Evolutionary conservation across 2,888 invertebrate genomes (phyloP).

Genomic region (Dioctria rufipes): DNA sequence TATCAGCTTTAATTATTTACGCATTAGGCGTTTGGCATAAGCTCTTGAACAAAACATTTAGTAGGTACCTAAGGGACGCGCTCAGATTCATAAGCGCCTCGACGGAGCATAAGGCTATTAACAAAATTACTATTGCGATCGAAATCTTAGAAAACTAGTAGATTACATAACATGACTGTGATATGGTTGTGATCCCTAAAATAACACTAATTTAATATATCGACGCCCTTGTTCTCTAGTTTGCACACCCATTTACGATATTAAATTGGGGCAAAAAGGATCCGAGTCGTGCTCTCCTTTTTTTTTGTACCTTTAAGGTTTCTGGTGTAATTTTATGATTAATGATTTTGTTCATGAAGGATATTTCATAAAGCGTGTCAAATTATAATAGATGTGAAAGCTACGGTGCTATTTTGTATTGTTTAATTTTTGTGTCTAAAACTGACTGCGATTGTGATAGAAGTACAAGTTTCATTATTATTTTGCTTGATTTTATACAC

Average conservation of each 20-base stretch:
- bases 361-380: background rate
- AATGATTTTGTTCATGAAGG: background rate
- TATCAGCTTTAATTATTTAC: slow-evolving; percentile 7
- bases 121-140: background rate
- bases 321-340: background rate
- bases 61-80: background rate
- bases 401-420: too few relatives aligned
- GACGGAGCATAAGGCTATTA: background rate
- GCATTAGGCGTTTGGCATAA: background rate
- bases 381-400: slow-evolving; percentile 1
- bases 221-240: background rate
- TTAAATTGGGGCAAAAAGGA: too few relatives aligned
- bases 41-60: background rate
- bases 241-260: too few relatives aligned
- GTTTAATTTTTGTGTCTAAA: too few relatives aligned
- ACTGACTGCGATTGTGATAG: too few relatives aligned
- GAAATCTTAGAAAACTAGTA: background rate
- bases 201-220: background rate
- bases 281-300: too few relatives aligned
- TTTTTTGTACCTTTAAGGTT: background rate
- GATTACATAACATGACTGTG: background rate
- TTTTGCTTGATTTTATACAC: too few relatives aligned
- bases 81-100: background rate
- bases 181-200: background rate
- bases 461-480: too few relatives aligned